phyloP scores from a whole-genome alignment of 2,113 vertebrate genomes.

The Festucalex cinctus region DNA sequence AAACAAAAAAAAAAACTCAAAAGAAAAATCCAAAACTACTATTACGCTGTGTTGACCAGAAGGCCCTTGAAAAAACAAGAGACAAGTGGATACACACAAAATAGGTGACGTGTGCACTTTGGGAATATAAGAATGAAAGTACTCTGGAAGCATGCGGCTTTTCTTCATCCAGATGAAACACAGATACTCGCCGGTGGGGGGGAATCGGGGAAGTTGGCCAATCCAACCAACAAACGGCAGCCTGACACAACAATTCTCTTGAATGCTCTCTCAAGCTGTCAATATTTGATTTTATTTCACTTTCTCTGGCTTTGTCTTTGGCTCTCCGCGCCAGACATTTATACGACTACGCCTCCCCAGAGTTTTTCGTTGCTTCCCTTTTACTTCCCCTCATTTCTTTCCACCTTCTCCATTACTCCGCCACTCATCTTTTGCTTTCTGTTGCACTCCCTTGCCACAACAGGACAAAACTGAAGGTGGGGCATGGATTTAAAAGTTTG shows the following conservation, averaged over 20 bases:
- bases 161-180: slow-evolving; percentile 3
- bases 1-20: not conserved
- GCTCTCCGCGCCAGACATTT: not conserved
- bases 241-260: not conserved
- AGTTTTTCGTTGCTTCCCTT: not conserved
- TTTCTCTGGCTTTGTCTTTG: not conserved
- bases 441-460: not conserved
- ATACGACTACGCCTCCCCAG: not conserved
- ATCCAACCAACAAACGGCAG: not conserved
- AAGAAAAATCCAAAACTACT: too few relatives aligned
- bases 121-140: not conserved
- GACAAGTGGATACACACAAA: not conserved
- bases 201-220: not conserved
- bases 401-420: not conserved
- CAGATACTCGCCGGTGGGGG: not conserved
- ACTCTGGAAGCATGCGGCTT: not conserved
- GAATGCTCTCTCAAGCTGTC: not conserved
- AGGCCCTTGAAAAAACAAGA: not conserved
- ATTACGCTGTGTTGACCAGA: not conserved
- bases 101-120: not conserved
- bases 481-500: not conserved
- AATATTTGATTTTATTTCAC: slow-evolving; percentile 4
- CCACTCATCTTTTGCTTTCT: not conserved
- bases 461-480: not conserved
- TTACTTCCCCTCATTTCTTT: not conserved